Evolutionary conservation across 2,888 invertebrate species (phyloP), one percentile per base, ranked within the genome.

Genomic region (Macrosoma leucophasiata): DNA sequence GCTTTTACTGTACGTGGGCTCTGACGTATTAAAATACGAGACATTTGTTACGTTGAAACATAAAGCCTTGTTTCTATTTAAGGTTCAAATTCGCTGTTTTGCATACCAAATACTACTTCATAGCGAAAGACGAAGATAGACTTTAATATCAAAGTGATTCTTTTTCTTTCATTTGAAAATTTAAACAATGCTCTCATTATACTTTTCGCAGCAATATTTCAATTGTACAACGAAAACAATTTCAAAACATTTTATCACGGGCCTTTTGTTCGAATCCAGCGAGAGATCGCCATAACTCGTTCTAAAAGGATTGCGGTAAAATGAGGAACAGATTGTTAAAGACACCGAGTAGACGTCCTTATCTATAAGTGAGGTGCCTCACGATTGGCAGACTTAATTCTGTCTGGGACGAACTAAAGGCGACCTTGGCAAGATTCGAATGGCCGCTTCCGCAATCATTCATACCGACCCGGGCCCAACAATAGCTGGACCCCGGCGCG

Each of bases 301-400:
- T 57, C 57, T 69, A 72, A 73, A 70, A 64, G 62, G 67, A 70
- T 72, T 70, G 69, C 61, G 58, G 55, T 57, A 54, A 62, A 66
- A 61, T 58, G 55, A 65, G 56, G 53, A 56, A 53, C 54, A 49
- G 56, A 62, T 53, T 64, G 56, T 58, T 61, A 50, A 57, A 58
- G 52, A 56, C 58, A 53, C 57, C 57, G 48, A 39, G 36, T 46
- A 44, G 48, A 52, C 56, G 52, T 50, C 48, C 47, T 54, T 52
- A 52, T 46, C 48, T 49, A 43, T 36, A 34, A 43, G 30, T 35
- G 46, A 47, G 19, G 24, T 23, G 30, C 22, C 24, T 28, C 43
- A 41, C 35, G 47, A 25, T 14, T 29, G 29, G 11, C n/a, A n/a
- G n/a, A n/a, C n/a, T n/a, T n/a, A n/a, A n/a, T n/a, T n/a, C n/a